Evolutionary conservation across 1,140 invertebrate species (phyloP).

Genomic region (Cotesia glomerata): DNA sequence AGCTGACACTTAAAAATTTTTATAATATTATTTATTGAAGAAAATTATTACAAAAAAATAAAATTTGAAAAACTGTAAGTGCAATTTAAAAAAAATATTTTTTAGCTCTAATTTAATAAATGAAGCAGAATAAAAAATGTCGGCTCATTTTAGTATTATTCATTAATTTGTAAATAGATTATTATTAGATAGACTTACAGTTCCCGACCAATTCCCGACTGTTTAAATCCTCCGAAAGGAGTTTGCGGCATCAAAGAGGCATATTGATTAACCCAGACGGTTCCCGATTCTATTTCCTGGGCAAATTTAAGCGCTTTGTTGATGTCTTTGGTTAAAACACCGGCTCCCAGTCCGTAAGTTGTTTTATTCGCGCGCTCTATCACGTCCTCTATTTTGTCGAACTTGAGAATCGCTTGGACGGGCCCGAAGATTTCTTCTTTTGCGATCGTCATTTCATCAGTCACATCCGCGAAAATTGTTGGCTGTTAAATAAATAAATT

Average conservation of each 20-base stretch:
- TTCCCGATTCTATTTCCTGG: slow-evolving; percentile 74
- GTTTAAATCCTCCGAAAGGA: slow-evolving; percentile 84
- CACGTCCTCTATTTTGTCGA: slow-evolving; percentile 85
- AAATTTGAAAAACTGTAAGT: no score
- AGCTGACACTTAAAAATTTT: no score
- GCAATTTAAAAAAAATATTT: no score
- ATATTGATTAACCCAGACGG: slow-evolving; percentile 79
- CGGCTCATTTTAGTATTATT: no score
- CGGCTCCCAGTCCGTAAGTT: slow-evolving; percentile 86
- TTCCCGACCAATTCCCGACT: slow-evolving; percentile 79
- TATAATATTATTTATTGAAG: no score
- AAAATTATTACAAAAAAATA: no score
- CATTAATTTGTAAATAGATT: not conserved
- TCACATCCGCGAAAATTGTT: slow-evolving; percentile 81
- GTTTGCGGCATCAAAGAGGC: slow-evolving; percentile 70
- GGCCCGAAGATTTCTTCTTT: slow-evolving; percentile 82
- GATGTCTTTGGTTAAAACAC: slow-evolving; percentile 84
- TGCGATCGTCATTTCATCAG: slow-evolving; percentile 81
- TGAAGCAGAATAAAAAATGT: no score
- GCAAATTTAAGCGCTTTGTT: slow-evolving; percentile 78
- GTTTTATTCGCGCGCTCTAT: slow-evolving; percentile 86
- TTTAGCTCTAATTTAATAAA: no score
- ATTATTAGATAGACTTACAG: slow-evolving; percentile 62
- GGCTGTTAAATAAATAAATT: slow-evolving; percentile 67
- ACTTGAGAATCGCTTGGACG: slow-evolving; percentile 74